Base-by-base conservation (phyloP, 2,113 vertebrate genomes). In the Onychorhynchus coronatus region DNA sequence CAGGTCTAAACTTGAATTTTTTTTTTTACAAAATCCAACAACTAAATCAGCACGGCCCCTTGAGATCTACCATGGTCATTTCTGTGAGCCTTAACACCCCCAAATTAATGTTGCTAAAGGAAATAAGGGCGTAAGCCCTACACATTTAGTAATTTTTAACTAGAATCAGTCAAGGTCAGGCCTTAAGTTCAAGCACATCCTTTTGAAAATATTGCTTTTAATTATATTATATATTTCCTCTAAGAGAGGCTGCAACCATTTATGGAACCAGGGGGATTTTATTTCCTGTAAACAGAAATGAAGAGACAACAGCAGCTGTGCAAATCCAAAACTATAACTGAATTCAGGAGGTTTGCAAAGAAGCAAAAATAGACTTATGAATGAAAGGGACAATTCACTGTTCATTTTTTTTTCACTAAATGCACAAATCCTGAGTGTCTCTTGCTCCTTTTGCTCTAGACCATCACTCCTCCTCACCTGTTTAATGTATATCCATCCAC, bases 401-500 rank as follows among this genome's bases (percentile, higher is more conserved):
- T 49, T 93, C 6, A 56, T 71, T 93, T 91, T 41, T 91, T 41
- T 47, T 39, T 10, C 24, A 49, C 9, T 37, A 25, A 66, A 70
- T 20, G 6, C 9, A 47, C 12, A 52, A 56, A 41, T 70, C 28
- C 12, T 56, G 21, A 79, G 42, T 46, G 17, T 5, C 21, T 79
- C 20, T 63, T 62, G 23, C 6, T 77, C 28, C 11, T 66, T 65
- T 10, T 70, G 24, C 25, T 70, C 7, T 19, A 28, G 14, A 74
- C 37, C 67, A 80, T 24, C 58, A 9, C 18, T 72, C 27, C 66
- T 25, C 24, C 2, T 37, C 1, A 41, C 4, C 25, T 42, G 21
- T 20, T 59, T 25, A 59, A 23, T 11, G 28, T 0, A 7, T 8
- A 39, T 6, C 37, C 5, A 44, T 5, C 41, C 6, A 1, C 31